phyloP scores from a whole-genome alignment of 2,113 vertebrate genomes.

The Grus americana region DNA sequence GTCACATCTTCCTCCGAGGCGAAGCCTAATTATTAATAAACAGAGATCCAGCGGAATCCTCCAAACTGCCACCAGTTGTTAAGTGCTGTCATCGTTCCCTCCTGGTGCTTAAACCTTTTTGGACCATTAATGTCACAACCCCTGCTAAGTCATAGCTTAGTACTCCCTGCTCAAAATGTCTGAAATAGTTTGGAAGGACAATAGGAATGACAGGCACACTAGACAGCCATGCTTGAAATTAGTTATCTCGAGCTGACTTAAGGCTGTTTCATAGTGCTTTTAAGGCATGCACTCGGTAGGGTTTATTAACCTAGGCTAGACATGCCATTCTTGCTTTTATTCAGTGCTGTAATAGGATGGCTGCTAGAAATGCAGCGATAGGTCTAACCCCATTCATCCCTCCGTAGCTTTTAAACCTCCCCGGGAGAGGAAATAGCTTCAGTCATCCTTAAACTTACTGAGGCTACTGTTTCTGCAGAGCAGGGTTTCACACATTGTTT shows the following conservation, averaged over 20 bases:
- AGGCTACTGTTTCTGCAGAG: slow-evolving; percentile 20
- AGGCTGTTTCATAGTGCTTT: slow-evolving; percentile 68
- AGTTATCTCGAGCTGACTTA: slow-evolving; percentile 67
- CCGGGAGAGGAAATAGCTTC: slow-evolving; percentile 40
- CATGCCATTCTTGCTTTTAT: slow-evolving; percentile 65
- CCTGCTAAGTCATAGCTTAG: slow-evolving; percentile 79
- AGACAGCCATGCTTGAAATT: slow-evolving; percentile 79
- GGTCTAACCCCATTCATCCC: slow-evolving; percentile 58
- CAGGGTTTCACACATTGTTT: slow-evolving; percentile 58
- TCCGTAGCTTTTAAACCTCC: slow-evolving; percentile 62
- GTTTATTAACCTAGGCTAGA: slow-evolving; percentile 67
- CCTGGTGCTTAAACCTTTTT: slow-evolving; percentile 65
- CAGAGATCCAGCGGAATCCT: slow-evolving; percentile 73
- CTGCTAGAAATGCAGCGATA: slow-evolving; percentile 65
- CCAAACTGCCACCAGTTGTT: slow-evolving; percentile 69
- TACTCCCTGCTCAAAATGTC: slow-evolving; percentile 80
- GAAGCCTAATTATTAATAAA: slow-evolving; percentile 65
- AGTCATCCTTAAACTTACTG: slow-evolving; percentile 58
- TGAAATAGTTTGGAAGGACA: slow-evolving; percentile 84
- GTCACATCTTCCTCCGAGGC: slow-evolving; percentile 81
- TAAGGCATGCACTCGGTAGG: slow-evolving; percentile 54
- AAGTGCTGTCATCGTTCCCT: slow-evolving; percentile 68
- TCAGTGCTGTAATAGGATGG: slow-evolving; percentile 69
- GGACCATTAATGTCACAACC: slow-evolving; percentile 75
- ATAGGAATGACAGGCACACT: slow-evolving; percentile 81